Base-by-base conservation (phyloP, 2,113 vertebrate genomes). In the Acanthochromis polyacanthus region DNA sequence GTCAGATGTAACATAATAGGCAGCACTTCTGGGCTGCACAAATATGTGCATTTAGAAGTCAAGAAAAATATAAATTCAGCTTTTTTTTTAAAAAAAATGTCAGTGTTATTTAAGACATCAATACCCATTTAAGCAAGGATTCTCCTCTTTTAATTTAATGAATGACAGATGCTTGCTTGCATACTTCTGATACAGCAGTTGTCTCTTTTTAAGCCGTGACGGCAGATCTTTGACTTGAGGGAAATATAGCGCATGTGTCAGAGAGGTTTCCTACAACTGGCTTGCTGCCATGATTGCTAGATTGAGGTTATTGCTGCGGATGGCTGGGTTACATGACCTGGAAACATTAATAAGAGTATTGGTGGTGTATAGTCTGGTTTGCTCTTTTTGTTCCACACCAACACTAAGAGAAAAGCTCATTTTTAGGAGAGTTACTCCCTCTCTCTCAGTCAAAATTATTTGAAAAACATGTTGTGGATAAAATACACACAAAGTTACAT, bases 251-350 rank as follows among this genome's bases (percentile, higher is more conserved):
- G 25, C 1, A 8, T 52, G n/a, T 56, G 9, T 12, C 22, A 16
- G n/a, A 55, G 3, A 6, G 1, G 32, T 51, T 56, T 15, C 30
- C 53, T 22, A 60, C 20, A 15, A 4, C 17, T 36, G 10, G 43
- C 25, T 45, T n/a, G 25, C 28, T 64, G 36, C 11, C 17, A 22
- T 7, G 3, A 28, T 4, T 19, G 22, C 9, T 50, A 3, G 16
- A 61, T 46, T 28, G 3, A 4, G 30, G 38, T 65, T 69, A 74
- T 70, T 40, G 45, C n/a, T 25, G 15, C 71, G 8, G 19, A 8
- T 51, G 36, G 46, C 10, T 70, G 19, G 50, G 51, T 6, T 12
- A 61, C 48, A 43, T 55, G 16, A 62, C 6, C 5, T 50, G 46
- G 38, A 56, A 57, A 17, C 52, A 38, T 61, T n/a, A 43, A n/a